phyloP scores from a whole-genome alignment of 1,140 invertebrate species.

The Conopomorpha cramerella region DNA sequence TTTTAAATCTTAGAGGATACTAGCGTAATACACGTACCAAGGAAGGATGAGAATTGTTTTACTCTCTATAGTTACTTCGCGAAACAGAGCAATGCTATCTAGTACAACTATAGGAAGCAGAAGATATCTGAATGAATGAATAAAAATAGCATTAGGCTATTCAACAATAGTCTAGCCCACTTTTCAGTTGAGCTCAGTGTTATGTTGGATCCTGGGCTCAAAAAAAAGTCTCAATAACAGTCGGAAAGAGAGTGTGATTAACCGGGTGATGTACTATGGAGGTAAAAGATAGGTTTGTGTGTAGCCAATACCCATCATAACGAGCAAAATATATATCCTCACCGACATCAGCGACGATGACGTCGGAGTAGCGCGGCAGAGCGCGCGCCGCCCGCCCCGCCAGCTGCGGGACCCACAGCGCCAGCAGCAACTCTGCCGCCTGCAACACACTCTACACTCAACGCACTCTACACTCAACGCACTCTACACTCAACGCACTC shows the following conservation, averaged over 20 bases:
- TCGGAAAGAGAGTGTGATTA: neutral
- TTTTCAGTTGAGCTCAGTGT: neutral
- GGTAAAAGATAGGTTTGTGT: no score
- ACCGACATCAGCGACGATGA: slow-evolving; percentile 90
- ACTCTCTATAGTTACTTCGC: no score
- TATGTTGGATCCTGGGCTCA: neutral
- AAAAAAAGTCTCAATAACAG: neutral
- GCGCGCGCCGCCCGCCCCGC: slow-evolving; percentile 77
- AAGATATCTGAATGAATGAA: no score
- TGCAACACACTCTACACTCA: no score
- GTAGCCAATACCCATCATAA: neutral
- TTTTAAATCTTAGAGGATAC: no score
- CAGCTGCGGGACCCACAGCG: slow-evolving; percentile 57
- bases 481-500: no score
- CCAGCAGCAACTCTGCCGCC: slow-evolving; percentile 36
- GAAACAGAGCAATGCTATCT: no score
- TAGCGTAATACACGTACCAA: no score
- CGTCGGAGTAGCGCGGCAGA: slow-evolving; percentile 86
- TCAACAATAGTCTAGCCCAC: neutral
- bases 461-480: no score
- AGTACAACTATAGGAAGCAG: no score
- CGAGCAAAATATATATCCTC: slow-evolving; percentile 7
- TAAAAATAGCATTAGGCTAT: neutral
- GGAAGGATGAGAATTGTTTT: no score
- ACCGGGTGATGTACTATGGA: no score